These are phyloP conservation scores for Andrena bucephala DNA, from an alignment of 2,888 invertebrate species.

Conservation along the genomic window DNA sequence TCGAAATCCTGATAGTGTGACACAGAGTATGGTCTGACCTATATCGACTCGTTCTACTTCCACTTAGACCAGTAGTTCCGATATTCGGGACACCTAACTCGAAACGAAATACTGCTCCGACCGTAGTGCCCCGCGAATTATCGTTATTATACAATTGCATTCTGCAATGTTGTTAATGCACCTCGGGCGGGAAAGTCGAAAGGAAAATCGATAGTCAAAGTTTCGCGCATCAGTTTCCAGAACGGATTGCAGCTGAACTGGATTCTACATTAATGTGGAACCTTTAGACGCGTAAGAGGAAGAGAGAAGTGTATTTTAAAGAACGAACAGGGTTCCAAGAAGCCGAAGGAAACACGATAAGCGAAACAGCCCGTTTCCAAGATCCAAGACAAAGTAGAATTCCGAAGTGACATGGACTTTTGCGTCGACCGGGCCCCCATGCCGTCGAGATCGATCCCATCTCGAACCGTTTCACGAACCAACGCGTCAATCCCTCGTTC, in stretches of 20 bases:
- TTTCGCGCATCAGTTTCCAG: not conserved
- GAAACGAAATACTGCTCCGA: constrained; percentile 18
- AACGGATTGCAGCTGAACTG: not conserved
- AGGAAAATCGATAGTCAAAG: constrained; percentile 4
- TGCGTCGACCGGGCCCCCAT: constrained; percentile 1
- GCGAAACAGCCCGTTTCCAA: too few relatives aligned
- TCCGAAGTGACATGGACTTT: not conserved
- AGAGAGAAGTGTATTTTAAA: not conserved
- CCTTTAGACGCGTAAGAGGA: not conserved
- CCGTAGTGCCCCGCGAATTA: constrained; percentile 10
- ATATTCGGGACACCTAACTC: constrained; percentile 19
- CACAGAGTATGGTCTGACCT: constrained; percentile 53
- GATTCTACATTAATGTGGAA: not conserved
- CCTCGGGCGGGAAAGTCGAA: not conserved
- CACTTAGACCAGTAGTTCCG: constrained; percentile 23
- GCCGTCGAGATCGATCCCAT: constrained; percentile 20
- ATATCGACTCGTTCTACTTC: constrained; percentile 55
- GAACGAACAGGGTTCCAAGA: not conserved
- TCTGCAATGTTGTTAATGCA: constrained; percentile 7
- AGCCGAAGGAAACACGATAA: not conserved
- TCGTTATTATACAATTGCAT: constrained; percentile 13
- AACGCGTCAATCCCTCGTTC: constrained; percentile 44
- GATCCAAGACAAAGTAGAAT: too few relatives aligned
- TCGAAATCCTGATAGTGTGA: constrained; percentile 44
- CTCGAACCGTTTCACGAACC: constrained; percentile 24